Conservation (phyloP, 2,797 vertebrate species). For the Coreius guichenoti region DNA sequence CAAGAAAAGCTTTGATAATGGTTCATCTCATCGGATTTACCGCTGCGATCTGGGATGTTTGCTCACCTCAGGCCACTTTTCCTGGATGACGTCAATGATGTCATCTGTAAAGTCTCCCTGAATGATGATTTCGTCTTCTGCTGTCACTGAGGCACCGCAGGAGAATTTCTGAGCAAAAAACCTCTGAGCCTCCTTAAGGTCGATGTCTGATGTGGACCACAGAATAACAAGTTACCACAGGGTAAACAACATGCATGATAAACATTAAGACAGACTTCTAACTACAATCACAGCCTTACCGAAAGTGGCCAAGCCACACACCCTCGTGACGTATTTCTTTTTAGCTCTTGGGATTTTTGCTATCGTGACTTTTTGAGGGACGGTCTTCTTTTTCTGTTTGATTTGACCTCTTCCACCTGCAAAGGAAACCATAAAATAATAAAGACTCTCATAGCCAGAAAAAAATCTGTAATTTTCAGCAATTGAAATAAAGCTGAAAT, state of each 20-base stretch:
- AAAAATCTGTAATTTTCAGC: neutral
- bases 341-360: constrained; percentile 99
- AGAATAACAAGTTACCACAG: neutral
- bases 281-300: constrained; percentile 77
- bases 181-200: constrained; percentile 98
- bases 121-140: constrained; percentile 98
- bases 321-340: constrained; percentile 98
- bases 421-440: neutral
- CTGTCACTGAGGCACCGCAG: constrained; percentile 96
- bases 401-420: constrained; percentile 96
- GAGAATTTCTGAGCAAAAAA: constrained; percentile 99
- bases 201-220: constrained; percentile 85
- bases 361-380: constrained; percentile 97
- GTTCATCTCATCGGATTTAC: neutral
- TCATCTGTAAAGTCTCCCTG: constrained; percentile 99
- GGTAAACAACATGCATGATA: neutral
- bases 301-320: constrained; percentile 95
- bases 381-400: constrained; percentile 99
- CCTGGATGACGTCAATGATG: constrained; percentile 98
- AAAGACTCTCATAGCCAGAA: neutral
- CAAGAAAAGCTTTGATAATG: neutral
- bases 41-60: neutral
- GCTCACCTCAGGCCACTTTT: constrained; percentile 97
- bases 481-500: neutral
- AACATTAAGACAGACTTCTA: neutral